Evolutionary conservation across 2,113 vertebrate species (phyloP), one percentile per base, ranked within the genome.

Genomic region (Sebastes schlegelii): DNA sequence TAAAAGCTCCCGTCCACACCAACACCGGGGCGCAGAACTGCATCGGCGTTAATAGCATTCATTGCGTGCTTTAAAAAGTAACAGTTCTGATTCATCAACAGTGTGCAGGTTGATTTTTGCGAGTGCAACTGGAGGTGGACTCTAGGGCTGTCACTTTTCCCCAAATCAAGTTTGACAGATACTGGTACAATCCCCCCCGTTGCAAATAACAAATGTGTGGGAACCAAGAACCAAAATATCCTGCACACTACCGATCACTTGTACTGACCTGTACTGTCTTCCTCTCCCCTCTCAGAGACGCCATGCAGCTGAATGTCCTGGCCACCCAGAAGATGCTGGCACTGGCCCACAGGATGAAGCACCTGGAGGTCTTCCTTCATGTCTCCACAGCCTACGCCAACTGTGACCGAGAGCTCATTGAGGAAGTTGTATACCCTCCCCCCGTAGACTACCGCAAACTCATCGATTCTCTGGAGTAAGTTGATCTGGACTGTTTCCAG

Each of bases 371-470:
- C 65, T 99, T 99, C 88, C 90, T 97, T 86, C 98, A 99, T 6
- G 87, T 99, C 74, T 99, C 98, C n/a, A 99, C 98, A 1, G 98
- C 98, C 10, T 99, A 97, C 26, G 98, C 98, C n/a, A 97, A 99
- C 78, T 99, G 98, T 88, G 97, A 99, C 93, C 94, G 95, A 11
- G 96, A 98, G 82, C 95, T 98, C 80, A 99, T 99, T 26, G 98
- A 98, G 72, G 98, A 99, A 91, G 67, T 97, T 0, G 92, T 99
- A 49, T 99, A 99, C 90, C 95, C 97, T 6, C 97, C 98, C 8
- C 96, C 98, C 6, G 95, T 99, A 34, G 98, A 99, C 93, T 98
- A 98, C 91, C 96, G 90, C 92, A 98, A 97, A 78, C 96, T 99
- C 72, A 98, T 99, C 46, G 97, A 98, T 83, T 96, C 97, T 61